These are phyloP conservation scores for Entomobrya multifasciata DNA, from an alignment of 2,888 invertebrate genomes.

Conservation along the genomic window DNA sequence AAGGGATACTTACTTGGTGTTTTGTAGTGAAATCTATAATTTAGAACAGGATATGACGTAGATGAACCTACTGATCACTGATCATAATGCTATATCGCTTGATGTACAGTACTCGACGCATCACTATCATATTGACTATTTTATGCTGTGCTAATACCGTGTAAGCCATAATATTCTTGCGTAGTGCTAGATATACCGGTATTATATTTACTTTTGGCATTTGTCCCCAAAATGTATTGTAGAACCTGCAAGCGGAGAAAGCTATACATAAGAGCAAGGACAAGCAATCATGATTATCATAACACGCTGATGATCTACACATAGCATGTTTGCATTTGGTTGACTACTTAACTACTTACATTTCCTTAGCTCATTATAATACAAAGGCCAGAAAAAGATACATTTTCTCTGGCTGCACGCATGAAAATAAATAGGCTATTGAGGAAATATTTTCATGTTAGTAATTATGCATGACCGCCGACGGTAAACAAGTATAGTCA, in stretches of 20 bases:
- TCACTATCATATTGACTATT: too few species aligned
- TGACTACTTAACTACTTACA: not conserved
- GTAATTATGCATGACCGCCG: not conserved
- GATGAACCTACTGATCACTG: not conserved
- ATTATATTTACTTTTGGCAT: too few species aligned
- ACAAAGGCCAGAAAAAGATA: not conserved
- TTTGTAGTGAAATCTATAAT: not conserved
- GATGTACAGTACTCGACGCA: too few species aligned
- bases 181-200: too few species aligned
- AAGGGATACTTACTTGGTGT: not conserved
- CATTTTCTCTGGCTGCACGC: not conserved
- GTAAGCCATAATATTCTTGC: too few species aligned
- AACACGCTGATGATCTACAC: not conserved
- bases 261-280: not conserved
- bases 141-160: too few species aligned
- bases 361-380: not conserved
- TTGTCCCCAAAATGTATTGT: too few species aligned
- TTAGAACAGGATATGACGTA: conserved; percentile 9
- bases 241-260: conserved; percentile 1
- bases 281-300: not conserved
- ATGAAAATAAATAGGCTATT: not conserved
- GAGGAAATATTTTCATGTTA: not conserved
- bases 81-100: not conserved
- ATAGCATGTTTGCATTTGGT: not conserved
- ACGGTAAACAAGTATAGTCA: conserved; percentile 14